Conservation (phyloP, 2,888 invertebrate genomes). For the Macrosoma leucophasiata region DNA sequence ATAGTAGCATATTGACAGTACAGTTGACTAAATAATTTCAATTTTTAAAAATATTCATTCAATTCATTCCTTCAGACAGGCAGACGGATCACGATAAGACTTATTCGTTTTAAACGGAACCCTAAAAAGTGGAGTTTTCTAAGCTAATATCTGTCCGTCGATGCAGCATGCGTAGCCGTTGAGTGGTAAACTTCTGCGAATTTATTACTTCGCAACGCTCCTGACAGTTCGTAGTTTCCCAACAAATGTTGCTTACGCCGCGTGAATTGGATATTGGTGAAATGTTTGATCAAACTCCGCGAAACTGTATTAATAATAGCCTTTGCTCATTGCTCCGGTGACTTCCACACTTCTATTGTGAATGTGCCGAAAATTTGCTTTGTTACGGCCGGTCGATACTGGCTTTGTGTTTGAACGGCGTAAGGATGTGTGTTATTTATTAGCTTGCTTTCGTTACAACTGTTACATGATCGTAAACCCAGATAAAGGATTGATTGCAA, state of each 20-base stretch:
- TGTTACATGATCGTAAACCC: no score
- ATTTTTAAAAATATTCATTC: no score
- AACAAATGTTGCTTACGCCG: conserved; percentile 50
- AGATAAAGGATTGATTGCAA: no score
- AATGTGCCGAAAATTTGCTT: not conserved
- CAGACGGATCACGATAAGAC: no score
- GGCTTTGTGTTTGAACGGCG: conserved; percentile 18
- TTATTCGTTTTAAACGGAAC: no score
- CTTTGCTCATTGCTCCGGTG: conserved; percentile 16
- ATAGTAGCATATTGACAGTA: no score
- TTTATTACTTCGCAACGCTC: conserved; percentile 52
- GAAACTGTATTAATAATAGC: conserved; percentile 41
- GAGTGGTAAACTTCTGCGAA: conserved; percentile 50
- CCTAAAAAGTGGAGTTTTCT: conserved; percentile 40
- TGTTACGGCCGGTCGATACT: not conserved
- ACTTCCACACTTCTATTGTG: conserved; percentile 13
- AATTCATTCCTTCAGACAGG: no score
- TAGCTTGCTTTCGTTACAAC: no score
- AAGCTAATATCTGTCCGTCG: conserved; percentile 47
- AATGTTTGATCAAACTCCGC: conserved; percentile 44
- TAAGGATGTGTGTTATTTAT: no score
- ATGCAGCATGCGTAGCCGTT: conserved; percentile 48
- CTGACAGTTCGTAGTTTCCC: conserved; percentile 33
- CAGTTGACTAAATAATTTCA: no score
- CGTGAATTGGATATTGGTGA: conserved; percentile 46